A percentile compares a stretch with the other conserved stretches of the same genome.
Conservation (phyloP, 2,113 vertebrate species). For the Phyllostomus hastatus region DNA sequence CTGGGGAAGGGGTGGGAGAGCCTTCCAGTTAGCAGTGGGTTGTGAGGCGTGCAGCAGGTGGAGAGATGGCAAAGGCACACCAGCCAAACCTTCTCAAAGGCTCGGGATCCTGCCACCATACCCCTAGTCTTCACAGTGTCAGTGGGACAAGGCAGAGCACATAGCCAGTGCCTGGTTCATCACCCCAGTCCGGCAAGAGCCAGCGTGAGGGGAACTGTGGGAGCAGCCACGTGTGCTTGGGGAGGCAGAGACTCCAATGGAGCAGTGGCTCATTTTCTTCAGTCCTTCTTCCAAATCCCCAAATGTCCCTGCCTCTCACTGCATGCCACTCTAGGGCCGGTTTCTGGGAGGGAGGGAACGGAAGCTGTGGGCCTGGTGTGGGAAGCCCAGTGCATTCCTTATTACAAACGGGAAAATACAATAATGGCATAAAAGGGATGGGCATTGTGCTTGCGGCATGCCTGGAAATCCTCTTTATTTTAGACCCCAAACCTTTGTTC, state of each 20-base stretch:
- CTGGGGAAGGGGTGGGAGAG: neutral
- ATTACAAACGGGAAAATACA: neutral
- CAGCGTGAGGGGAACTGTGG: neutral
- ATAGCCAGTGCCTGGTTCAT: fast-evolving
- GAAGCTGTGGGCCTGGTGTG: neutral
- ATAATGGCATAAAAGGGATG: neutral
- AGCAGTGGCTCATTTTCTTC: neutral
- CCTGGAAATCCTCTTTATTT: neutral
- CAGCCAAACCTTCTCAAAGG: neutral
- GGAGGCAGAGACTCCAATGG: neutral
- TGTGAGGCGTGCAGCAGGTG: neutral
- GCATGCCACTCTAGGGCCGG: neutral
- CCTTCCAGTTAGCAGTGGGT: neutral
- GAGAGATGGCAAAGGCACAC: neutral
- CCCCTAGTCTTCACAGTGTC: neutral
- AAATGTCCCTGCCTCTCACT: neutral
- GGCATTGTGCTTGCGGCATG: neutral
- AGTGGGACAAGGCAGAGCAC: neutral
- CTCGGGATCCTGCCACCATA: fast-evolving
- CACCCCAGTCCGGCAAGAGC: neutral
- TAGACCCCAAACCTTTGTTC: neutral
- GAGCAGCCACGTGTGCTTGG: neutral
- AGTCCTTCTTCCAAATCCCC: neutral
- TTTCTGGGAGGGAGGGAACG: neutral
- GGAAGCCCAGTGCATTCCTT: neutral